These are phyloP conservation scores for Nettapus auritus DNA, from an alignment of 2,113 vertebrate genomes.

Conservation along the genomic window DNA sequence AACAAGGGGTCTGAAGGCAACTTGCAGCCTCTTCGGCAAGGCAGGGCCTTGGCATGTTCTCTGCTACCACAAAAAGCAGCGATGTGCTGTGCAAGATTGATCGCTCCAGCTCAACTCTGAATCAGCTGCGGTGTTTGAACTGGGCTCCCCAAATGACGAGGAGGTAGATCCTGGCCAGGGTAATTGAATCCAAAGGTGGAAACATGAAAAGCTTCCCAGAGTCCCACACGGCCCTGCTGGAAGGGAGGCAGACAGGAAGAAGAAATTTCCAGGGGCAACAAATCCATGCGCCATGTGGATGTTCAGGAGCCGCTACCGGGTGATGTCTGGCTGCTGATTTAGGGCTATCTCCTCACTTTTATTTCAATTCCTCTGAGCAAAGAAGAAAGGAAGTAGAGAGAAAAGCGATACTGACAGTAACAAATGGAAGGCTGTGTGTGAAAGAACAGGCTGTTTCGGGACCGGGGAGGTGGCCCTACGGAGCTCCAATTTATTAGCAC, in stretches of 20 bases:
- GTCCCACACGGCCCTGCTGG: neutral
- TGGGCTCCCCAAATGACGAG: neutral
- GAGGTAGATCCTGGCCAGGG: neutral
- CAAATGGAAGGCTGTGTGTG: neutral
- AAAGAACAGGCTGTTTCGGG: neutral
- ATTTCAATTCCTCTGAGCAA: neutral
- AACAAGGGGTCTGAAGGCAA: neutral
- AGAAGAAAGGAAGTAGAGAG: neutral
- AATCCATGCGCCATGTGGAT: accelerated
- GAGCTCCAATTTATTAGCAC: neutral
- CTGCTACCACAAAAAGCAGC: neutral
- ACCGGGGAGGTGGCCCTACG: neutral
- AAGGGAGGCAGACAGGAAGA: neutral
- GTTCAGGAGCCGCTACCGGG: neutral
- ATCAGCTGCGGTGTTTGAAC: neutral
- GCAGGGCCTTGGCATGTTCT: neutral
- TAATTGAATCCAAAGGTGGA: neutral
- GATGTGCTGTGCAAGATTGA: neutral
- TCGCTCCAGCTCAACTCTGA: neutral
- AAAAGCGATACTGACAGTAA: neutral
- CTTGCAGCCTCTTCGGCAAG: neutral
- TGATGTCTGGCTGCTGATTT: neutral
- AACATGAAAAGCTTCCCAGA: neutral
- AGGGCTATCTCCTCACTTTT: neutral
- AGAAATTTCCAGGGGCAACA: neutral